phyloP scores from a whole-genome alignment of 2,797 vertebrate species.

The Poeciliopsis infans region DNA sequence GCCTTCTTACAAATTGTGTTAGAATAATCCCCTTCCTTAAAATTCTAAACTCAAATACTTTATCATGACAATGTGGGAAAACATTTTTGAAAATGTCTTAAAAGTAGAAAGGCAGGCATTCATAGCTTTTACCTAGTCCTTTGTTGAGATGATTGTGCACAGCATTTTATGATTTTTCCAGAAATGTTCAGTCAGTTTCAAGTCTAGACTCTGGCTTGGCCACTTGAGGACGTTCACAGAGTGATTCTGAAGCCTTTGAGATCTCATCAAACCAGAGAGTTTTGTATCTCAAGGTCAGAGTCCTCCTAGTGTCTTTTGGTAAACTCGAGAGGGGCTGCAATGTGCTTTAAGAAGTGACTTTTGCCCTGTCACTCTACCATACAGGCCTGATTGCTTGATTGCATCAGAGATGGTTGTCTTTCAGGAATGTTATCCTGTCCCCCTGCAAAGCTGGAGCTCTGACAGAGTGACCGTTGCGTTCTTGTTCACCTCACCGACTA shows the following conservation, averaged over 20 bases:
- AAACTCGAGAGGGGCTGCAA: too few species aligned
- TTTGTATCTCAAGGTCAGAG: too few species aligned
- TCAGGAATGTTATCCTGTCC: not conserved
- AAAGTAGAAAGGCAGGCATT: too few species aligned
- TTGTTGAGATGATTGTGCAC: not conserved
- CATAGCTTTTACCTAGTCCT: not conserved
- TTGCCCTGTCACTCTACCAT: too few species aligned
- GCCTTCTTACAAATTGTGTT: too few species aligned
- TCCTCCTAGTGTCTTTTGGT: too few species aligned
- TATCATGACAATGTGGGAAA: not conserved
- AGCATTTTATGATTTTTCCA: not conserved
- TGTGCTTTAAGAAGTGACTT: too few species aligned
- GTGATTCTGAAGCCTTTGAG: not conserved
- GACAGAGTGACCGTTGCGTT: not conserved
- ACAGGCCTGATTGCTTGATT: too few species aligned
- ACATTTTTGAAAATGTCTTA: too few species aligned
- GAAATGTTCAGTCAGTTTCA: not conserved
- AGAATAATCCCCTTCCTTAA: too few species aligned
- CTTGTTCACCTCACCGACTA: not conserved
- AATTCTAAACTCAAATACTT: too few species aligned
- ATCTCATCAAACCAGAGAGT: not conserved
- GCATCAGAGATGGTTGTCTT: too few species aligned
- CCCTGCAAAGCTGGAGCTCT: not conserved
- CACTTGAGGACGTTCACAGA: not conserved
- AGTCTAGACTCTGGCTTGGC: not conserved